Conservation (phyloP, 2,113 vertebrate genomes). For the Oophaga pumilio region DNA sequence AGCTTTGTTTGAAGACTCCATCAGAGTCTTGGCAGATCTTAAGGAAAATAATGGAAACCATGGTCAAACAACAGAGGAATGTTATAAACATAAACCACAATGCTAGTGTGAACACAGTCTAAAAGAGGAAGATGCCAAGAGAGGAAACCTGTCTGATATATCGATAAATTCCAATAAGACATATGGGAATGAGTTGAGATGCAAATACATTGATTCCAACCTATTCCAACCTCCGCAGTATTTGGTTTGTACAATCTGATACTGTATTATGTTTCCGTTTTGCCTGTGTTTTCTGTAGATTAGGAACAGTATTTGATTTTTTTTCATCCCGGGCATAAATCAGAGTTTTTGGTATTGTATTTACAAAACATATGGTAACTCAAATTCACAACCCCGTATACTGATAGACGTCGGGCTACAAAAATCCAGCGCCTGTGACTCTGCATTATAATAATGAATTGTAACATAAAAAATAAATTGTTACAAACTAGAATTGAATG, state of each 20-base stretch:
- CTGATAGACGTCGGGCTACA: neutral
- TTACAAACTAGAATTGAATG: conserved; percentile 2
- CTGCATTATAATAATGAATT: conserved; percentile 24
- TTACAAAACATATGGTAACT: conserved; percentile 28
- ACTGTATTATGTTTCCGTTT: neutral
- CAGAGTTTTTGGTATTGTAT: neutral
- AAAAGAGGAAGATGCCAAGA: neutral
- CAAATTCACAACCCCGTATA: conserved; percentile 4
- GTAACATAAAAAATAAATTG: conserved; percentile 29
- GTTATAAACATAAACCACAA: no score
- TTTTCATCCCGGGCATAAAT: neutral
- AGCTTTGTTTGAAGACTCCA: no score
- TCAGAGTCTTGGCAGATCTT: no score
- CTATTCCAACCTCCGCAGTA: neutral
- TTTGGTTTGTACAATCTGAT: neutral
- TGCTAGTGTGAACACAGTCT: no score
- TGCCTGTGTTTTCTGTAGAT: neutral
- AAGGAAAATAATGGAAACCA: no score
- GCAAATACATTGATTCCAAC: neutral
- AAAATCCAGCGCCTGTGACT: neutral
- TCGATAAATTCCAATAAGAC: neutral
- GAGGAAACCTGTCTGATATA: neutral
- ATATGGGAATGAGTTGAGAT: neutral
- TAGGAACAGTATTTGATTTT: neutral
- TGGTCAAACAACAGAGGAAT: no score